Evolutionary conservation across 1,140 invertebrate species (phyloP).

Genomic region (Macrocentrus cingulum): DNA sequence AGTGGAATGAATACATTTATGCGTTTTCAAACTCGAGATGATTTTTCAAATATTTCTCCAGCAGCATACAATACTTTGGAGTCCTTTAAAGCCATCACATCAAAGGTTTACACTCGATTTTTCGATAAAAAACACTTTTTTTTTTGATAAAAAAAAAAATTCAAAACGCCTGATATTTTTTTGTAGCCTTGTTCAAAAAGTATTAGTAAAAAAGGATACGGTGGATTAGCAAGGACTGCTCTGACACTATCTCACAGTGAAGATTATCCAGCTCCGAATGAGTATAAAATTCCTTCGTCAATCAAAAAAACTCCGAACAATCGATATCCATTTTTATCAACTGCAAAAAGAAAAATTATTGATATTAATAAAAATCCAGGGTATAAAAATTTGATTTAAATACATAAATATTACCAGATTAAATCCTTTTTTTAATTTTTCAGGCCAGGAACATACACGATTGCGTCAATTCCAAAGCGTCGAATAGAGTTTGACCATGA

Average conservation of each 20-base stretch:
- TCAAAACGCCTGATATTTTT: too few relatives aligned
- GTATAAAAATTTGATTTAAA: slow-evolving; percentile 31
- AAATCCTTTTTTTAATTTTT: slow-evolving; percentile 16
- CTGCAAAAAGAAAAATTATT: slow-evolving; percentile 26
- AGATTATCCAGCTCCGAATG: slow-evolving; percentile 39
- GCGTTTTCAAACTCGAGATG: slow-evolving; percentile 38
- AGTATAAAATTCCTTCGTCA: slow-evolving; percentile 32
- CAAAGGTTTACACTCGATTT: slow-evolving; percentile 34
- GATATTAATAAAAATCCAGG: slow-evolving; percentile 39
- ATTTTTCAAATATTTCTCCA: slow-evolving; percentile 41
- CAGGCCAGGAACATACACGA: slow-evolving; percentile 43
- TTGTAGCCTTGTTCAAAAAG: slow-evolving; percentile 39
- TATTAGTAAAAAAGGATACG: slow-evolving; percentile 47
- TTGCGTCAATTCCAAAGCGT: slow-evolving; percentile 13
- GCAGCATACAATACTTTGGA: slow-evolving; percentile 39
- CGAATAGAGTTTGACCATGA: slow-evolving; percentile 39
- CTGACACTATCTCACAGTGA: slow-evolving; percentile 21
- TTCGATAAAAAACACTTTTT: background rate
- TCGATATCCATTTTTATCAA: slow-evolving; percentile 37
- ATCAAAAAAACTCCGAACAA: slow-evolving; percentile 26
- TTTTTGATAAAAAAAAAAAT: slow-evolving; percentile 8
- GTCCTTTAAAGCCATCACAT: slow-evolving; percentile 39
- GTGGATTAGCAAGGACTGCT: slow-evolving; percentile 38
- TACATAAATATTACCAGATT: background rate
- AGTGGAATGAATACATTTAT: slow-evolving; percentile 42